Evolutionary conservation across 2,888 invertebrate species (phyloP), one percentile per base, ranked within the genome.

Genomic region (Craniophora ligustri): DNA sequence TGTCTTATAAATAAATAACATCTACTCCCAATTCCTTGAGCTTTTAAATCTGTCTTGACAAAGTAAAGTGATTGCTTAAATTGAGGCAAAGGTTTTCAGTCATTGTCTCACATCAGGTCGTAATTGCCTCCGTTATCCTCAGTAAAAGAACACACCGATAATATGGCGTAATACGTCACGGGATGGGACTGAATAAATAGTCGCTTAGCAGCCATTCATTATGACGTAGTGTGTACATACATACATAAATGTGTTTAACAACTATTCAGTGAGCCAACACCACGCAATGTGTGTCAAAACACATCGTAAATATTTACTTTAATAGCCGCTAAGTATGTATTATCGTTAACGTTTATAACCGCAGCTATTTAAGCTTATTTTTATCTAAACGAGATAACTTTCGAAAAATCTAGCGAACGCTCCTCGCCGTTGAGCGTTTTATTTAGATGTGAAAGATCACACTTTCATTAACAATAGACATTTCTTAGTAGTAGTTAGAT

Each of bases 231-330:
- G 35, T 41, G 35, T 41, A 42, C 36, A 19, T 30, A 42, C 36
- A 19, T 30, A n/a, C 34, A 35, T n/a, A 44, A 36, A 26, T 21
- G 30, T 36, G 46, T 50, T 38, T 41, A 38, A 41, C 36, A 54
- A 48, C 38, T 21, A 34, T 47, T 23, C 18, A 11, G 18, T 41
- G 42, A 35, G 36, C 28, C 30, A 31, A 44, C 32, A 40, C 13
- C 38, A 15, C 35, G 23, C 34, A 7, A 10, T 30, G 19, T 18
- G 23, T 57, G 54, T 47, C 30, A 32, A 36, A 30, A 57, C 30
- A 56, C 31, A 34, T 54, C 61, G 50, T 70, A 54, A 70, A 70
- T 54, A 70, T 61, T 62, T 58, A 62, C 31, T 49, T 45, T 47
- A 51, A 39, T 18, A 45, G 19, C 36, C 39, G 31, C 46, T 58